Evolutionary conservation across 2,113 vertebrate genomes (phyloP).

Genomic region (Salvelinus namaycush): DNA sequence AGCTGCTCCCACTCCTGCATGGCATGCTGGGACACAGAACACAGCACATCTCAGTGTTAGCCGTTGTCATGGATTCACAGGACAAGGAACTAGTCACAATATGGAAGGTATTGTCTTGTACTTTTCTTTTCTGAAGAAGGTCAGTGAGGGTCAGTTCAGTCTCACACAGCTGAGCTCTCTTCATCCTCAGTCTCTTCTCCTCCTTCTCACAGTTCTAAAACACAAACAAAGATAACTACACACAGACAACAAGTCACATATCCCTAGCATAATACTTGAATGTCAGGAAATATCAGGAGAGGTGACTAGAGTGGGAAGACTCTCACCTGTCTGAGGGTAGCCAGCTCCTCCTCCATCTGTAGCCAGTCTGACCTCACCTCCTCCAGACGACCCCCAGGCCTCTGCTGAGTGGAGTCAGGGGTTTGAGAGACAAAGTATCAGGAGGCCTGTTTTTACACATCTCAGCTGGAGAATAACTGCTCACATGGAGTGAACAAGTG

Average conservation of each 20-base stretch:
- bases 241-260: not conserved
- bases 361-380: conserved; percentile 34
- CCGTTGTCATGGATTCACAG: not conserved
- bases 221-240: conserved; percentile 19
- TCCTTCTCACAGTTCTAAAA: conserved; percentile 57
- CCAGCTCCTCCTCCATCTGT: conserved; percentile 38
- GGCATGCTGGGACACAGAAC: conserved; percentile 48
- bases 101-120: conserved; percentile 22
- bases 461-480: not conserved
- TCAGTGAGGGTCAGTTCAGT: conserved; percentile 54
- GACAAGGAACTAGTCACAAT: not conserved
- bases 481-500: not conserved
- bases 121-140: conserved; percentile 59
- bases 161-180: conserved; percentile 56
- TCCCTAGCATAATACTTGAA: no score
- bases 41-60: not conserved
- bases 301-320: not conserved
- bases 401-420: not conserved
- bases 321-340: conserved; percentile 49
- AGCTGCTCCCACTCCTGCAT: conserved; percentile 35
- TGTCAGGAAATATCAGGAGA: not conserved
- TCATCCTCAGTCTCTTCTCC: conserved; percentile 49
- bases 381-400: conserved; percentile 17
- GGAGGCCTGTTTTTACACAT: not conserved
- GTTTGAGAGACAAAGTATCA: not conserved